A percentile compares a stretch with the other conserved stretches of the same genome.
phyloP scores from a whole-genome alignment of 2,113 vertebrate species.

The Etia nguti region DNA sequence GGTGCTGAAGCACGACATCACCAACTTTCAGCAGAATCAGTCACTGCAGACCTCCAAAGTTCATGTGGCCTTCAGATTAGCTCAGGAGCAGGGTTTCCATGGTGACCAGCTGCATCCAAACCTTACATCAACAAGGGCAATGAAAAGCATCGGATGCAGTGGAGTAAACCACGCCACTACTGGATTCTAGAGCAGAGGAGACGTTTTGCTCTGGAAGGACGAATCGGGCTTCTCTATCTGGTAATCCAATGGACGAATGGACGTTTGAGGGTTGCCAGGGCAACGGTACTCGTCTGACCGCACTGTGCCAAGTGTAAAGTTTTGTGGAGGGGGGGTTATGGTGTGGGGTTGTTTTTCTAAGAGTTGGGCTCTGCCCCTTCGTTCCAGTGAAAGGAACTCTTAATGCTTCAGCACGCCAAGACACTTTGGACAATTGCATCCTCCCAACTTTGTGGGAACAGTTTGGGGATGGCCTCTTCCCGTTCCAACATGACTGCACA shows the following conservation, averaged over 20 bases:
- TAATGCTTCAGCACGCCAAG: not conserved
- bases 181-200: not conserved
- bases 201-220: not conserved
- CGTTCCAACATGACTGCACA: fast-evolving
- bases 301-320: not conserved
- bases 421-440: not conserved
- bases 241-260: fast-evolving
- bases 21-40: no score
- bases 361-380: not conserved
- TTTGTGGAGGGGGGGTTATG: not conserved
- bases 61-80: not conserved
- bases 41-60: not conserved
- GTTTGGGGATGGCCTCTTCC: not conserved
- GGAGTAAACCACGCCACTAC: fast-evolving
- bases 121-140: not conserved
- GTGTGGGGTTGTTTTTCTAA: not conserved
- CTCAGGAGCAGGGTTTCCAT: not conserved
- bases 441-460: not conserved
- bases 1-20: no score
- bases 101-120: not conserved
- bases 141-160: not conserved
- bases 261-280: not conserved
- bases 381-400: not conserved
- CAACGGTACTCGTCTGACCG: not conserved
- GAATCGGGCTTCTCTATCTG: not conserved